These are phyloP conservation scores for Cecropterus lyciades DNA, from an alignment of 1,140 invertebrate genomes.

Conservation along the genomic window DNA sequence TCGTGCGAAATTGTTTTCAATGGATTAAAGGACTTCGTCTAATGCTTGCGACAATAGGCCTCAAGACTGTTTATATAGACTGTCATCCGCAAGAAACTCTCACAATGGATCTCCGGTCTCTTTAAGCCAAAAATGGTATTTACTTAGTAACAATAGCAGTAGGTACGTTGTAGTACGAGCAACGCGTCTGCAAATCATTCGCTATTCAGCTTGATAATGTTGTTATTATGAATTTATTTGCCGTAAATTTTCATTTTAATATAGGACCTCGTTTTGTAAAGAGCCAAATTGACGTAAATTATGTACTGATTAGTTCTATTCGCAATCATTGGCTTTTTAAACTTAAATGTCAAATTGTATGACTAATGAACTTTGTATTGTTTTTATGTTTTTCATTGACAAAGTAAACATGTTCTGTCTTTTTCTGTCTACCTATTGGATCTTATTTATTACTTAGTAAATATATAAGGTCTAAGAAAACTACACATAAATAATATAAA, in stretches of 20 bases:
- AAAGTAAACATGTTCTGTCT: too few species aligned
- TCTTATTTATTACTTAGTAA: too few species aligned
- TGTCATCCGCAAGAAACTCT: slow-evolving; percentile 67
- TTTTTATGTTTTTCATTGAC: too few species aligned
- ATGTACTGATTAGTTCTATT: neutral
- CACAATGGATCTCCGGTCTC: slow-evolving; percentile 59
- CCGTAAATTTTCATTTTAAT: neutral
- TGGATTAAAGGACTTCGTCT: slow-evolving; percentile 68
- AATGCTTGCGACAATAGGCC: slow-evolving; percentile 65
- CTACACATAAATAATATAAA: too few species aligned
- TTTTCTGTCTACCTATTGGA: too few species aligned
- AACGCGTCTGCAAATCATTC: slow-evolving; percentile 27
- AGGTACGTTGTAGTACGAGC: slow-evolving; percentile 37
- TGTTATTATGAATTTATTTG: neutral
- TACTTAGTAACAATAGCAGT: slow-evolving; percentile 48
- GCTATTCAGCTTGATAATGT: slow-evolving; percentile 17
- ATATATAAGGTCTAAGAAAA: too few species aligned
- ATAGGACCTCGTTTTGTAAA: too few species aligned
- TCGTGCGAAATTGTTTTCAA: slow-evolving; percentile 73
- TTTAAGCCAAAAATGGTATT: slow-evolving; percentile 67
- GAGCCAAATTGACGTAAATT: neutral
- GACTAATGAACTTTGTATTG: too few species aligned
- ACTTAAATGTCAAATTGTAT: too few species aligned
- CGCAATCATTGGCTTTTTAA: too few species aligned
- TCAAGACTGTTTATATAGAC: slow-evolving; percentile 68